Evolutionary conservation across 2,113 vertebrate genomes (phyloP).

Genomic region (Hiodon alosoides): DNA sequence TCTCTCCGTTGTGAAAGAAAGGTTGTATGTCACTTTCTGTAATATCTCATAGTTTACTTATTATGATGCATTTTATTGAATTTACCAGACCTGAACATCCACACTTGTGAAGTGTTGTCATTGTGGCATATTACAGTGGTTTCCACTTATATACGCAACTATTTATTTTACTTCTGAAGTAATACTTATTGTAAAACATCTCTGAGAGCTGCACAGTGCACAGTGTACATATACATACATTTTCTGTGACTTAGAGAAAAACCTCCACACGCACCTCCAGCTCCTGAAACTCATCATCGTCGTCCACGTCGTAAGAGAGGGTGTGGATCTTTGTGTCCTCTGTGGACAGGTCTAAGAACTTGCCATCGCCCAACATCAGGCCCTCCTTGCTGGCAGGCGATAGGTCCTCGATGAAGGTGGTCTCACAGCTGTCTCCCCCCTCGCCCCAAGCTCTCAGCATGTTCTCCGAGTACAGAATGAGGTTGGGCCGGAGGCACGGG

Average conservation of each 20-base stretch:
- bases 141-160: too few species aligned
- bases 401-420: slow-evolving; percentile 83
- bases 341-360: slow-evolving; percentile 71
- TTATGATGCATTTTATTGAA: too few species aligned
- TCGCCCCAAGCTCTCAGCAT: slow-evolving; percentile 75
- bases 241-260: neutral
- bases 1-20: too few species aligned
- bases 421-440: slow-evolving; percentile 77
- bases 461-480: slow-evolving; percentile 79
- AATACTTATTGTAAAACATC: neutral
- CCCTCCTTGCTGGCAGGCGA: slow-evolving; percentile 69
- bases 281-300: slow-evolving; percentile 87
- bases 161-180: too few species aligned
- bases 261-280: slow-evolving; percentile 72
- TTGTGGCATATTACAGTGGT: too few species aligned
- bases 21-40: too few species aligned
- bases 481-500: slow-evolving; percentile 68
- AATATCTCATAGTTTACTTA: too few species aligned
- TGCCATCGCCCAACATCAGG: slow-evolving; percentile 70
- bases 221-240: neutral
- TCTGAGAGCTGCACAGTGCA: neutral
- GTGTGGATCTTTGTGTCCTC: slow-evolving; percentile 84
- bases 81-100: too few species aligned
- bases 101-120: too few species aligned
- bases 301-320: slow-evolving; percentile 82